A percentile compares a stretch with the other conserved stretches of the same genome.
Conservation (phyloP, 2,888 invertebrate species). For the Eueremaeus valkanovi region DNA sequence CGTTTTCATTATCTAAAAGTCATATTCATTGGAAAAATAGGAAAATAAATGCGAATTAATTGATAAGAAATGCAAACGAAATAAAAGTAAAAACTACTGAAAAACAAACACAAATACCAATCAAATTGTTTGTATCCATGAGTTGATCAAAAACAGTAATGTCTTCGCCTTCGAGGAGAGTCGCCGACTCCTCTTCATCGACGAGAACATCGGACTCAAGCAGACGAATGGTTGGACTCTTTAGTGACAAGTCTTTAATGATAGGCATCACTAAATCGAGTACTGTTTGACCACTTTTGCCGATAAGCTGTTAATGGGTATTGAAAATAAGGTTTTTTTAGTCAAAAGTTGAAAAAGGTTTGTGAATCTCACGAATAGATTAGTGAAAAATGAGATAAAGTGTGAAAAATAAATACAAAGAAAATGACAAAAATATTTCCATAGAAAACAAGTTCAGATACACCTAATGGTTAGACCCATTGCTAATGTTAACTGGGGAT, state of each 20-base stretch:
- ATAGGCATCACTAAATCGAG: not conserved
- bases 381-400: no score
- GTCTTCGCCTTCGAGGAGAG: constrained; percentile 24
- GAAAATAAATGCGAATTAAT: not conserved
- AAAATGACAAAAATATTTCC: no score
- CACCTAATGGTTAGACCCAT: no score
- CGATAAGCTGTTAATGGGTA: constrained; percentile 11
- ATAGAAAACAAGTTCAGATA: no score
- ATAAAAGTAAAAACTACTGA: not conserved
- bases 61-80: not conserved
- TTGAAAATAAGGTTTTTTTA: no score
- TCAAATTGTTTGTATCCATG: not conserved
- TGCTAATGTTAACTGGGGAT: no score
- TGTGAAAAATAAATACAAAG: no score
- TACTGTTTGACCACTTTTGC: constrained; percentile 18
- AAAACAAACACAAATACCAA: not conserved
- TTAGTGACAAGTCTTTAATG: not conserved
- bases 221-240: not conserved
- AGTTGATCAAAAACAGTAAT: not conserved
- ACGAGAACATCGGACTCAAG: not conserved
- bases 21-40: not conserved
- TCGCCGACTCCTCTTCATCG: not conserved
- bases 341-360: no score
- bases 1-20: not conserved
- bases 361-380: no score